These are phyloP conservation scores for Tachystola acroxantha DNA, from an alignment of 2,888 invertebrate genomes.

Conservation along the genomic window DNA sequence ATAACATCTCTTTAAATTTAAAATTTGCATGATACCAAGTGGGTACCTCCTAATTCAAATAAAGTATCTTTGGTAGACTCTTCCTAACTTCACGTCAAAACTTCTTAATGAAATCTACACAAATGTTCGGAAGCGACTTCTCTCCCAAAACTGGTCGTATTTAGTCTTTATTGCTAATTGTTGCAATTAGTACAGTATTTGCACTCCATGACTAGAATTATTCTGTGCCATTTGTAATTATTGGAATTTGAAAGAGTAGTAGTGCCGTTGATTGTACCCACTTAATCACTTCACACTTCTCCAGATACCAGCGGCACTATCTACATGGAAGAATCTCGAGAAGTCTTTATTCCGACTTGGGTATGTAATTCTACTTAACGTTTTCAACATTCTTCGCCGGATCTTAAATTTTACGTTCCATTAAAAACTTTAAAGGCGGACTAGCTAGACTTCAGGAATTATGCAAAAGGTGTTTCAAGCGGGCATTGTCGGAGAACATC, in stretches of 20 bases:
- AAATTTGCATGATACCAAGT: too few relatives aligned
- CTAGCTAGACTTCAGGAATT: slow-evolving; percentile 6
- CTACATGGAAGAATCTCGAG: too few relatives aligned
- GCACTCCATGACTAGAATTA: not conserved
- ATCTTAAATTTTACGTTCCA: slow-evolving; percentile 6
- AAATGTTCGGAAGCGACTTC: slow-evolving; percentile 11
- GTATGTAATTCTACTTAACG: not conserved
- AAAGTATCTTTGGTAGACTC: slow-evolving; percentile 4
- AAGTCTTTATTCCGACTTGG: not conserved
- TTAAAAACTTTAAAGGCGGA: slow-evolving; percentile 4
- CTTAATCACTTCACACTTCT: too few relatives aligned
- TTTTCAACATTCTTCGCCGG: not conserved
- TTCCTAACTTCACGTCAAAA: slow-evolving; percentile 13
- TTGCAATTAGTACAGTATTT: slow-evolving; percentile 4
- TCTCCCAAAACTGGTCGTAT: not conserved
- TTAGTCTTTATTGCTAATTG: slow-evolving; percentile 3
- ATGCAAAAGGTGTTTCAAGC: slow-evolving; percentile 10
- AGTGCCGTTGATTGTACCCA: too few relatives aligned
- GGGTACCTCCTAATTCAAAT: too few relatives aligned
- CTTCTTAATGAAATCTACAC: slow-evolving; percentile 18
- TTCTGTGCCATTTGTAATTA: not conserved
- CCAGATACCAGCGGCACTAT: too few relatives aligned
- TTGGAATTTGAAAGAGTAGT: too few relatives aligned
- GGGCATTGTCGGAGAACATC: slow-evolving; percentile 2
- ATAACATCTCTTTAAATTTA: too few relatives aligned